Percentiles rank a stretch among this genome's conserved stretches.
phyloP scores from a whole-genome alignment of 2,797 vertebrate species.

The Sorex maritimensis region DNA sequence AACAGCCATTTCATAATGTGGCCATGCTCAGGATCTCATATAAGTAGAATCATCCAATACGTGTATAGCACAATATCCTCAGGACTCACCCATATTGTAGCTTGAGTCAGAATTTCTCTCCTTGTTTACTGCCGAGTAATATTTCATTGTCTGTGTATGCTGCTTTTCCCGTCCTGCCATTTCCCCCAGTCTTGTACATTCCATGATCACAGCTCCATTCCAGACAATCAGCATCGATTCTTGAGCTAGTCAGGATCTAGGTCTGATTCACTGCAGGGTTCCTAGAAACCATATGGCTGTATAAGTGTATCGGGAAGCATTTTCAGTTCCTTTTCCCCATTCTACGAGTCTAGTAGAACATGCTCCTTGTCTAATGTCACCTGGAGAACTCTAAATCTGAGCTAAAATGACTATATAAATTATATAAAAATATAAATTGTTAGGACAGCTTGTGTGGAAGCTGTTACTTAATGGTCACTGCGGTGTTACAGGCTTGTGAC shows the following conservation, averaged over 20 bases:
- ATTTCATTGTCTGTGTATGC: neutral
- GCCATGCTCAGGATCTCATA: neutral
- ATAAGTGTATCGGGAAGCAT: conserved; percentile 12
- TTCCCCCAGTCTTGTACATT: conserved; percentile 31
- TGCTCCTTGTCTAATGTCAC: conserved; percentile 35
- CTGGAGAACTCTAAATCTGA: conserved; percentile 1
- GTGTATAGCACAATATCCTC: conserved; percentile 2
- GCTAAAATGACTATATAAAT: conserved; percentile 13
- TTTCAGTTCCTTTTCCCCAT: conserved; percentile 54
- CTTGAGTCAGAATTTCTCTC: neutral
- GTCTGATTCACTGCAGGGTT: conserved; percentile 45
- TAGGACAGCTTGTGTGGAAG: neutral
- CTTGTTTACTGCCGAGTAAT: conserved; percentile 11
- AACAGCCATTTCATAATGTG: conserved; percentile 22
- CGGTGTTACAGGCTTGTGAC: conserved; percentile 64
- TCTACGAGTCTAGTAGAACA: neutral
- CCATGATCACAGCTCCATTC: neutral
- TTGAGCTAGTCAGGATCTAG: conserved; percentile 22
- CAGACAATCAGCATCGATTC: conserved; percentile 38
- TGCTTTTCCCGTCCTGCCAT: conserved; percentile 32
- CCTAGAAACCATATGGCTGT: conserved; percentile 59
- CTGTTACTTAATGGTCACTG: neutral
- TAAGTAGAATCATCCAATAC: neutral
- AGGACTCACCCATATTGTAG: neutral
- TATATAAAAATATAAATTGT: neutral